Evolutionary conservation across 2,888 invertebrate genomes (phyloP).

Genomic region (Tipula confusa): DNA sequence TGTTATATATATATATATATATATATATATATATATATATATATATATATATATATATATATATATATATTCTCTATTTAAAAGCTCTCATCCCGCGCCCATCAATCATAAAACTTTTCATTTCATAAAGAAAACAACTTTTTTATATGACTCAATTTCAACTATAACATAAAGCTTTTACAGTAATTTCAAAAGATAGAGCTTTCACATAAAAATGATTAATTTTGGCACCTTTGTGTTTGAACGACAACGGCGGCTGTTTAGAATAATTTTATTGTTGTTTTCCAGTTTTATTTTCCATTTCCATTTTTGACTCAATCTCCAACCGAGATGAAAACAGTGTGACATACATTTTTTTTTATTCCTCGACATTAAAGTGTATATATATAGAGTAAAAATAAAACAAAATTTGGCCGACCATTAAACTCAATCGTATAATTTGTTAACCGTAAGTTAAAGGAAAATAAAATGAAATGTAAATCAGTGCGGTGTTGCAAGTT

Average conservation of each 20-base stretch:
- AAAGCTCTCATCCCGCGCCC: too few relatives aligned
- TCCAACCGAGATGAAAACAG: not conserved
- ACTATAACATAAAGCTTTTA: too few relatives aligned
- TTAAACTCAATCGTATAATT: not conserved
- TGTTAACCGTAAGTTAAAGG: not conserved
- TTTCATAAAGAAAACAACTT: too few relatives aligned
- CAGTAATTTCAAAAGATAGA: not conserved
- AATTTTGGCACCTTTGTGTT: slow-evolving; percentile 15
- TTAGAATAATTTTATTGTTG: not conserved
- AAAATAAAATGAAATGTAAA: not conserved
- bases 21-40: too few relatives aligned
- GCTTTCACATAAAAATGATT: not conserved
- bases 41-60: too few relatives aligned
- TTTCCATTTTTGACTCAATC: not conserved
- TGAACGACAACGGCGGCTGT: not conserved
- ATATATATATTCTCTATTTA: too few relatives aligned
- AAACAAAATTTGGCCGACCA: not conserved
- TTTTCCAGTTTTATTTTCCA: not conserved
- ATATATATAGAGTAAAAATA: not conserved
- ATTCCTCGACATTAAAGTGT: not conserved
- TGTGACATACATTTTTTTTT: not conserved
- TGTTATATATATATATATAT: too few relatives aligned
- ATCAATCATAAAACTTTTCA: too few relatives aligned
- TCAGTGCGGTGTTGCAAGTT: not conserved
- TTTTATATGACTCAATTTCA: too few relatives aligned